A percentile compares a stretch with the other conserved stretches of the same genome.
Evolutionary conservation across 2,797 vertebrate genomes (phyloP).

Genomic region (Nothura maculosa): DNA sequence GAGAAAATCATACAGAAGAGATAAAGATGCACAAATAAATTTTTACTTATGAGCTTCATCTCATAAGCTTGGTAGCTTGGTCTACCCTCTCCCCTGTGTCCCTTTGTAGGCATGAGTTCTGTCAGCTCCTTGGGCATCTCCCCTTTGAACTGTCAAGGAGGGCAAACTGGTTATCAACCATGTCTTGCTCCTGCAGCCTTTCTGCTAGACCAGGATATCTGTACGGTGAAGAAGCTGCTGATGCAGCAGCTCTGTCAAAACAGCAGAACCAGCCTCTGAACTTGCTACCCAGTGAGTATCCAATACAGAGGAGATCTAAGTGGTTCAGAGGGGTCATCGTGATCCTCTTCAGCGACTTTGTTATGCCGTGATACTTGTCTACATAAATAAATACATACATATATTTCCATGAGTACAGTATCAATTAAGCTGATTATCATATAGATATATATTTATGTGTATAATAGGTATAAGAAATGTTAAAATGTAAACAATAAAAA

Average conservation of each 20-base stretch:
- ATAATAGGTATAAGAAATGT: neutral
- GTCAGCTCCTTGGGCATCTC: neutral
- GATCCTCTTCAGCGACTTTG: neutral
- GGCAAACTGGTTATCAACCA: neutral
- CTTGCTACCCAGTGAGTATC: neutral
- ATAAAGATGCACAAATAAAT: rapidly evolving
- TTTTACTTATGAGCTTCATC: neutral
- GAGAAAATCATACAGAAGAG: neutral
- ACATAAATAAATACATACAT: too few relatives aligned
- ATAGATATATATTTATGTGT: too few relatives aligned
- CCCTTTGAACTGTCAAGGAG: neutral
- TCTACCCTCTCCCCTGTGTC: rapidly evolving
- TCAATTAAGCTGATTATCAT: neutral
- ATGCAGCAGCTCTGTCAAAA: neutral
- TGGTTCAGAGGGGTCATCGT: neutral
- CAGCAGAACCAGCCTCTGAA: neutral
- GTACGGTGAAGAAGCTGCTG: neutral
- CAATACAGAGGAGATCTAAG: neutral
- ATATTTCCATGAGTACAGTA: neutral
- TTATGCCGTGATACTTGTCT: neutral
- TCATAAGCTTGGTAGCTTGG: neutral
- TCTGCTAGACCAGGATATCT: neutral
- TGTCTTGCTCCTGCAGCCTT: neutral
- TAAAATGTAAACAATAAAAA: neutral
- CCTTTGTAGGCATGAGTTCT: neutral